These are phyloP conservation scores for Denticeps clupeoides DNA, from an alignment of 2,797 vertebrate species.

Conservation along the genomic window DNA sequence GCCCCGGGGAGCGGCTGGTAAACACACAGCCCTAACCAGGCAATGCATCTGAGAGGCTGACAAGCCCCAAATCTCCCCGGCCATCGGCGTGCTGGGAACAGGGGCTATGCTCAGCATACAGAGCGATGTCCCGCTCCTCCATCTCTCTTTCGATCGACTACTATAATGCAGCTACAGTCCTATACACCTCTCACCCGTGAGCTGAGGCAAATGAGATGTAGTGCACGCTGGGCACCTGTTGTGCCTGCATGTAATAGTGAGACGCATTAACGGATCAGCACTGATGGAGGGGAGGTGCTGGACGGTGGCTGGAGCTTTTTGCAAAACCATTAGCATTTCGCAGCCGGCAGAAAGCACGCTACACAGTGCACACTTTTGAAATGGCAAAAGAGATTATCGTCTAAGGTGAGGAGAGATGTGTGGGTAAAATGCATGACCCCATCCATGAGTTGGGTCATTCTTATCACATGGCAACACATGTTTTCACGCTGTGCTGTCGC, in stretches of 20 bases:
- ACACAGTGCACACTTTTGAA: slow-evolving; percentile 11
- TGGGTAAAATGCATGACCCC: neutral
- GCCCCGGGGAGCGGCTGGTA: slow-evolving; percentile 25
- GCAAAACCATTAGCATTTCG: slow-evolving; percentile 31
- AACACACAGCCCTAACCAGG: slow-evolving; percentile 30
- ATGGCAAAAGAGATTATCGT: slow-evolving; percentile 12
- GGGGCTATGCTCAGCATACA: neutral
- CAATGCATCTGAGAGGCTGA: slow-evolving; percentile 29
- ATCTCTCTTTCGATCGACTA: neutral
- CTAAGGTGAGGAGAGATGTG: slow-evolving; percentile 10
- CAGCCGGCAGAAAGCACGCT: slow-evolving; percentile 11
- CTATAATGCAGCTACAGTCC: neutral
- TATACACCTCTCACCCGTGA: neutral
- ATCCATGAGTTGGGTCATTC: neutral
- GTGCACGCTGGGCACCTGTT: neutral
- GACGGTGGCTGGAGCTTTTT: slow-evolving; percentile 17
- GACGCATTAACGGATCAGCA: slow-evolving; percentile 25
- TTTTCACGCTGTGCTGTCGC: neutral
- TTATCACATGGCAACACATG: slow-evolving; percentile 18
- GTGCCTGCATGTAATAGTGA: slow-evolving; percentile 12
- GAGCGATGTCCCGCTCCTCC: neutral
- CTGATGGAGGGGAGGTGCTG: slow-evolving; percentile 14
- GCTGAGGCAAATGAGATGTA: neutral
- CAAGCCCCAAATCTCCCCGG: slow-evolving; percentile 8
- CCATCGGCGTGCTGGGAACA: neutral